Conservation (phyloP, 2,113 vertebrate species). For the Butorides virescens region DNA sequence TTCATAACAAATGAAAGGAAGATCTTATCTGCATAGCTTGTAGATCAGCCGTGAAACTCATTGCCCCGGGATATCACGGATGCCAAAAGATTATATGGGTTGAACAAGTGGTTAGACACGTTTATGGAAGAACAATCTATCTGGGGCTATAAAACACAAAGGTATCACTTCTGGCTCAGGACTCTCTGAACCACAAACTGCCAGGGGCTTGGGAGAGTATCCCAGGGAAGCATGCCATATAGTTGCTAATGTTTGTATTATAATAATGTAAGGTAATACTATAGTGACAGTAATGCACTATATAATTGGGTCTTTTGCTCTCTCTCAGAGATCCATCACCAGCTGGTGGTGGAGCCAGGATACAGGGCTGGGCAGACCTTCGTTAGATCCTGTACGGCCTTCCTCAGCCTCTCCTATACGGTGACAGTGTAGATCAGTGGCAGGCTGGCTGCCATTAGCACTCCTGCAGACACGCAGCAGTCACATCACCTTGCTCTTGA, state of each 20-base stretch:
- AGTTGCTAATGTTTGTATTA: background rate
- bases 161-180: background rate
- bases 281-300: background rate
- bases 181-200: background rate
- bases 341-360: background rate
- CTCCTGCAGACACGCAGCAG: rapidly evolving
- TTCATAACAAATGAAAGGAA: background rate
- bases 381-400: background rate
- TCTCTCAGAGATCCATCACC: background rate
- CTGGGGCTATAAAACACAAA: background rate
- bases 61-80: background rate
- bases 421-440: background rate
- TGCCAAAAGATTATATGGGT: background rate
- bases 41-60: background rate
- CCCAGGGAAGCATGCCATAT: background rate
- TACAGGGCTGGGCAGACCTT: background rate
- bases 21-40: constrained; percentile 11
- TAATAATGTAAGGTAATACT: background rate
- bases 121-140: background rate
- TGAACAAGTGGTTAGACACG: background rate
- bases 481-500: background rate
- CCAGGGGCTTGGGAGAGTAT: background rate
- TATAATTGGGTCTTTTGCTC: background rate
- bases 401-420: background rate
- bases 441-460: rapidly evolving